Percentiles rank a stretch among this genome's conserved stretches.
Evolutionary conservation across 2,888 invertebrate genomes (phyloP).

Genomic region (Elysia crispata): DNA sequence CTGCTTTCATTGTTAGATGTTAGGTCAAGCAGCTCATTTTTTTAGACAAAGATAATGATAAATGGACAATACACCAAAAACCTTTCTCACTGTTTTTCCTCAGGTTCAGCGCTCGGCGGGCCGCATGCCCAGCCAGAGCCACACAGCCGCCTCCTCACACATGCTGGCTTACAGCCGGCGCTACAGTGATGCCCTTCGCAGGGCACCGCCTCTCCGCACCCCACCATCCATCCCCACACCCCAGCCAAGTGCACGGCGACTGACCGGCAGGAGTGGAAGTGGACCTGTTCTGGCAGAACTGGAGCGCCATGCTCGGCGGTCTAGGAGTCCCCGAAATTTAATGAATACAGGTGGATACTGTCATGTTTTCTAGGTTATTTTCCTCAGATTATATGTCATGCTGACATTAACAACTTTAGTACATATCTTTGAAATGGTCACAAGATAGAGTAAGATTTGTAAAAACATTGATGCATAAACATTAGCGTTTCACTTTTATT

Average conservation of each 20-base stretch:
- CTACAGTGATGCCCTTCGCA: slow-evolving; percentile 61
- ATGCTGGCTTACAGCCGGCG: slow-evolving; percentile 62
- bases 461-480: neutral
- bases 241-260: slow-evolving; percentile 53
- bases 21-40: no score
- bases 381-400: no score
- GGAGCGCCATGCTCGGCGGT: slow-evolving; percentile 70
- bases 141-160: slow-evolving; percentile 58
- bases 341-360: slow-evolving; percentile 67
- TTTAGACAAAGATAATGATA: no score
- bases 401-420: no score
- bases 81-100: no score
- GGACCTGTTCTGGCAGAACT: slow-evolving; percentile 61
- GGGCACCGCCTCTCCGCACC: slow-evolving; percentile 64
- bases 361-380: neutral
- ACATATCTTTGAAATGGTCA: no score
- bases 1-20: no score
- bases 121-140: slow-evolving; percentile 61
- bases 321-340: slow-evolving; percentile 66
- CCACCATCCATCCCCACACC: slow-evolving; percentile 73
- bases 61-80: no score
- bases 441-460: neutral
- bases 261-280: slow-evolving; percentile 47
- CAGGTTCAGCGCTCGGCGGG: slow-evolving; percentile 68
- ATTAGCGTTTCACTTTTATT: neutral